Conservation (phyloP, 1,140 invertebrate genomes). For the Drosophila takahashii region DNA sequence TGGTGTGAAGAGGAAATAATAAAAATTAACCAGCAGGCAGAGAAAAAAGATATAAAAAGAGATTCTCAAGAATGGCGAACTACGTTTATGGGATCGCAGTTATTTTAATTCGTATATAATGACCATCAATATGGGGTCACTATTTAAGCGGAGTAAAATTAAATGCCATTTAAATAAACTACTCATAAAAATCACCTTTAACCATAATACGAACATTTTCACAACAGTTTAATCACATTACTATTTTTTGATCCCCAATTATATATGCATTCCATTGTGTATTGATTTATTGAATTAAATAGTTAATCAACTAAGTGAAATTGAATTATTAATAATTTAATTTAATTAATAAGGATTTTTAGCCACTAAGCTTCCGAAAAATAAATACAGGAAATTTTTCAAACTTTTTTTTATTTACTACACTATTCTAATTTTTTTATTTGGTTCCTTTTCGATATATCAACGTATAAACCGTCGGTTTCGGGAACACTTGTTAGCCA, state of each 20-base stretch:
- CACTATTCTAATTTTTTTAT: too few species aligned
- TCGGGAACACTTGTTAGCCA: slow-evolving; percentile 14
- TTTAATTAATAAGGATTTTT: neutral
- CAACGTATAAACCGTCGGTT: slow-evolving; percentile 24
- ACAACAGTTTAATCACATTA: neutral
- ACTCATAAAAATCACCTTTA: neutral
- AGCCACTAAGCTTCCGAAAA: neutral
- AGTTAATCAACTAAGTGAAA: neutral
- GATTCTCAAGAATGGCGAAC: neutral
- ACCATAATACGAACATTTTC: neutral
- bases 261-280: neutral
- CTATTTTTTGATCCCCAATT: neutral
- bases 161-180: neutral
- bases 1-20: slow-evolving; percentile 68
- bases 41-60: slow-evolving; percentile 21
- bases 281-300: neutral
- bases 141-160: neutral
- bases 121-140: neutral
- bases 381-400: too few species aligned
- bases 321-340: neutral
- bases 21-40: slow-evolving; percentile 73
- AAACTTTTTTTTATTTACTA: too few species aligned
- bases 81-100: slow-evolving; percentile 52
- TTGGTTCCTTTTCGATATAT: neutral
- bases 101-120: slow-evolving; percentile 5